Percentiles rank a stretch among this genome's conserved stretches.
Evolutionary conservation across 2,797 vertebrate species (phyloP).

Genomic region (Lerista edwardsae): DNA sequence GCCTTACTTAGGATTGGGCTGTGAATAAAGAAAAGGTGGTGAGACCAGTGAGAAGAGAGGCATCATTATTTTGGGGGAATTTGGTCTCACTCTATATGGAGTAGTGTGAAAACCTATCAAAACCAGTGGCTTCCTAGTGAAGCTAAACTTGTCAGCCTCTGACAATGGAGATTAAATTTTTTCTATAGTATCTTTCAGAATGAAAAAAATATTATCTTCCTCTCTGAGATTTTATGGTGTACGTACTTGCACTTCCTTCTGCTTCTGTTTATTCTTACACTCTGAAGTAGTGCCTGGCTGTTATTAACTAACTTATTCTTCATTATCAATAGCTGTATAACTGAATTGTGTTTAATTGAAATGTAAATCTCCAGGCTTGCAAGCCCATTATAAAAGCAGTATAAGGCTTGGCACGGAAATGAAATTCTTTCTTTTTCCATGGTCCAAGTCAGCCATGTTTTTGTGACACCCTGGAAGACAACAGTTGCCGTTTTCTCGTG

Average conservation of each 20-base stretch:
- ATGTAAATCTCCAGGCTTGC: slow-evolving; percentile 3
- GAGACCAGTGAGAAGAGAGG: neutral
- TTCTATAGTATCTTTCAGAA: neutral
- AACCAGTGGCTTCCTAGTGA: slow-evolving; percentile 21
- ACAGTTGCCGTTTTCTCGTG: neutral
- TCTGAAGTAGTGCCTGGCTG: neutral
- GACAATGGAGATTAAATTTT: neutral
- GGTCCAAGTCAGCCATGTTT: slow-evolving; percentile 4
- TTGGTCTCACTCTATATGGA: neutral
- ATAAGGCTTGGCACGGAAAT: neutral
- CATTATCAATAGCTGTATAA: neutral
- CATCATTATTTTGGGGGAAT: neutral
- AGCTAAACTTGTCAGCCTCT: neutral
- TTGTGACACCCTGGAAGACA: neutral
- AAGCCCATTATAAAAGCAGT: neutral
- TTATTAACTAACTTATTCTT: neutral
- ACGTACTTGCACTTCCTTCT: neutral
- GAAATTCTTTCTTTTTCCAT: neutral
- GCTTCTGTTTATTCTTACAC: neutral
- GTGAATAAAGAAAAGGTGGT: too few species aligned
- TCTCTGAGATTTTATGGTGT: neutral
- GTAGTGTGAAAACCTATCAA: neutral
- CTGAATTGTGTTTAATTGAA: neutral
- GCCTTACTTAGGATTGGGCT: too few species aligned
- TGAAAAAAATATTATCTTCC: neutral